Conservation (phyloP, 2,797 vertebrate species). For the Sebastes vulpes region DNA sequence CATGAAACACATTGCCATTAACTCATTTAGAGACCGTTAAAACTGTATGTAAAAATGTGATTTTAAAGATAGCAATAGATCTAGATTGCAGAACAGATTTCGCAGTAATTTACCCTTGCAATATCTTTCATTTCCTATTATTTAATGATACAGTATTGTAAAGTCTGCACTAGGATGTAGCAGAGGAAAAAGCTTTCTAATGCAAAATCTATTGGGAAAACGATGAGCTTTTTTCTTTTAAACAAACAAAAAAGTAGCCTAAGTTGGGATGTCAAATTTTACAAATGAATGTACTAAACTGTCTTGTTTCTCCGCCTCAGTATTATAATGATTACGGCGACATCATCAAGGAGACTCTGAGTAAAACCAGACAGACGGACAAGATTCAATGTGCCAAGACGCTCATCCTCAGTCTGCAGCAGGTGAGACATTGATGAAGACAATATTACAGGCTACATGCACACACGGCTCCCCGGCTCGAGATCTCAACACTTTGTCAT, state of each 20-base stretch:
- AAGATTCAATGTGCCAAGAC: constrained; percentile 99
- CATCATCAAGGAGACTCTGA: constrained; percentile 99
- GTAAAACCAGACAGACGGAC: constrained; percentile 98
- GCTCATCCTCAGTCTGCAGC: constrained; percentile 98
- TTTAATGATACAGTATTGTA: not conserved
- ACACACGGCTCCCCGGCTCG: not conserved
- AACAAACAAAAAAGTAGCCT: not conserved
- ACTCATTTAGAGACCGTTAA: no score
- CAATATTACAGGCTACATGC: not conserved
- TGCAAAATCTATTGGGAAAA: not conserved
- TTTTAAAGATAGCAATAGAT: not conserved
- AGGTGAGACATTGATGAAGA: constrained; percentile 85
- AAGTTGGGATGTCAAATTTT: not conserved
- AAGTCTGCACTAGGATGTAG: not conserved
- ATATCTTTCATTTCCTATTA: not conserved
- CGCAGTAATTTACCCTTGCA: not conserved
- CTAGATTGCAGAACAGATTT: not conserved
- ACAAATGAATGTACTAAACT: not conserved
- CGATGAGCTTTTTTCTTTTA: not conserved
- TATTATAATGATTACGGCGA: constrained; percentile 99
- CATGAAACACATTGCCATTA: not conserved
- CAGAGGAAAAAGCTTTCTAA: not conserved
- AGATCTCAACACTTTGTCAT: not conserved
- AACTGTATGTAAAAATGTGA: not conserved
- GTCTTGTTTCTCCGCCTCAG: constrained; percentile 71